Evolutionary conservation across 2,797 vertebrate genomes (phyloP), one percentile per base, ranked within the genome.

Genomic region (Dallia pectoralis): DNA sequence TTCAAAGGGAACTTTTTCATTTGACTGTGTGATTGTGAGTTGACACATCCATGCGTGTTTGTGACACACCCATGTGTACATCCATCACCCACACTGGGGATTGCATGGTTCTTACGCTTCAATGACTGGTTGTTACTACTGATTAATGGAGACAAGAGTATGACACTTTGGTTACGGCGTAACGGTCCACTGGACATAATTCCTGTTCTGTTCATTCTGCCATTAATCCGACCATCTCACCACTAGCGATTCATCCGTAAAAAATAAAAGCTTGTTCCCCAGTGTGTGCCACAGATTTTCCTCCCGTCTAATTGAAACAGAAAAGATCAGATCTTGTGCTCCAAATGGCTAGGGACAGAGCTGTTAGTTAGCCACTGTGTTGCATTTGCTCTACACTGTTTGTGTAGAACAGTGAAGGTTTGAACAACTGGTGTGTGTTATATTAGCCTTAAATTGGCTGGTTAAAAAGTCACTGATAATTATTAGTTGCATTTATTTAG

Each of bases 191-290:
- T 78, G 74, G 80, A 72, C 71, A 71, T 40, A 78, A 78, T 80
- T 76, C 53, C 67, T 30, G 29, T 56, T 81, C 51, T 22, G 53
- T 59, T 59, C 53, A 59, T 33, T 22, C 33, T 64, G 49, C 5
- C 14, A 9, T 75, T n/a, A 73, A 83, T 79, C 36, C 74, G 25
- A 84, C 44, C 27, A 16, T 67, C 73, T 69, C 51, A 27, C 77
- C 27, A 47, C 18, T 33, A 3, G 5, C 74, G 86, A 83, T 86
- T 85, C 81, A 84, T 77, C 80, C 74, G 61, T 47, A 64, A 75
- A 66, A 81, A 78, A 2, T 12, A 2, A 22, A n/a, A n/a, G 15
- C 32, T 48, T 48, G 53, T 76, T 69, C 65, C 44, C 72, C 72
- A 49, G 75, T 67, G 73, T 8, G 0, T n/a, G 12, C 61, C 51